phyloP scores from a whole-genome alignment of 2,888 invertebrate species.

The Archips xylosteana region DNA sequence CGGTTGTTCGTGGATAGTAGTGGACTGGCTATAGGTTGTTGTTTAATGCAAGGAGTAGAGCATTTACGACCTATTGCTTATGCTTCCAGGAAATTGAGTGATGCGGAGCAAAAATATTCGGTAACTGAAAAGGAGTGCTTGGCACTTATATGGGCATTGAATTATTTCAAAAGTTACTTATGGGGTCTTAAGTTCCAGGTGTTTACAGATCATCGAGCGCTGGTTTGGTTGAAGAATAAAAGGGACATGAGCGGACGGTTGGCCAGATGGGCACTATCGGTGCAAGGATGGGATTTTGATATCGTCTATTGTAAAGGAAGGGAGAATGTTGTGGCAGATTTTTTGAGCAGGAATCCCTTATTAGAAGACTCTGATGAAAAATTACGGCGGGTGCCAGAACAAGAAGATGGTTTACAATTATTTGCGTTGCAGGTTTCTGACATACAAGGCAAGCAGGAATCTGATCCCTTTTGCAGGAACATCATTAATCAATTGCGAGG shows the following conservation, averaged over 20 bases:
- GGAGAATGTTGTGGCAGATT: neutral
- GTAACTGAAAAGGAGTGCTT: constrained; percentile 4
- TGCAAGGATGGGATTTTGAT: neutral
- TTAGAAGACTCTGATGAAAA: neutral
- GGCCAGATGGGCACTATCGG: neutral
- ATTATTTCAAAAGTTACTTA: neutral
- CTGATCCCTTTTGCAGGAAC: neutral
- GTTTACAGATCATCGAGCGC: neutral
- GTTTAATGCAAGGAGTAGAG: neutral
- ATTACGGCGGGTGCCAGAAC: neutral
- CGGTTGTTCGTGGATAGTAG: neutral
- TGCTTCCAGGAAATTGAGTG: constrained; percentile 4
- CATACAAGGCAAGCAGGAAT: neutral
- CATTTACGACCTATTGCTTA: no score
- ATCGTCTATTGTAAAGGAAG: constrained; percentile 1
- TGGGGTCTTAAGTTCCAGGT: constrained; percentile 4
- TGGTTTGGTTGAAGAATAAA: neutral
- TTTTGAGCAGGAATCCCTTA: neutral
- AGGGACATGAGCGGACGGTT: neutral
- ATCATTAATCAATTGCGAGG: neutral
- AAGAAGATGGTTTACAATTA: neutral
- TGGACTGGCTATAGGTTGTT: neutral
- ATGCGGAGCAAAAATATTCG: neutral
- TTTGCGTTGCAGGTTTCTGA: neutral
- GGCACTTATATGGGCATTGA: neutral